Base-by-base conservation (phyloP, 2,888 invertebrate species). In the Lasioglossum marginatum region DNA sequence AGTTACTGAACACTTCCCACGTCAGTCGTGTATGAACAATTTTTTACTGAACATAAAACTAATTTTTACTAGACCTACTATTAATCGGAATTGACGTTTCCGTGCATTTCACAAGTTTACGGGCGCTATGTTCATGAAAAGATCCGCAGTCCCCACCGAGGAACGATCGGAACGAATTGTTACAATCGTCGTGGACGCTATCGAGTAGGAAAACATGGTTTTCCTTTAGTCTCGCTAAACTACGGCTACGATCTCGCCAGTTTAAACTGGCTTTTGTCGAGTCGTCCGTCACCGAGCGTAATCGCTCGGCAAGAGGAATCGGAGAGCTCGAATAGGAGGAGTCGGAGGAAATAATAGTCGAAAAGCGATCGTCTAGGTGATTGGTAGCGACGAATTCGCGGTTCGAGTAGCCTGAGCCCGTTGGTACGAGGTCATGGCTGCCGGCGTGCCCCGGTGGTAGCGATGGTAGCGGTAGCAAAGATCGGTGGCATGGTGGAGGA, bases 391-490 rank as follows among this genome's bases (percentile, higher is more conserved):
- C 77, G 60, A 81, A 91, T 88, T 87, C 73, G 87, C 88, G 78
- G 68, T 23, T 10, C 37, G 78, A 37, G 57, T 63, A 68, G 70
- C 57, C 79, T 0, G 34, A 68, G 82, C 81, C 60, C 60, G 82
- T 80, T 82, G 78, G 87, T 70, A 85, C 81, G 90, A 89, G 89
- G 91, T 90, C 90, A 90, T 91, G 91, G 89, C 89, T 87, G 90
- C 84, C 83, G 72, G 77, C 73, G 77, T 82, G 71, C 63, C 8
- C 60, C 45, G 31, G 16, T 31, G 57, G 57, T 52, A 48, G 48
- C 48, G 48, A 48, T 16, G 63, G 31, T 16, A 68, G 82, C 81
- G 37, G 70, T 70, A 52, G 43, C 79, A 48, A 80, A 81, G 70
- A 82, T 79, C 75, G 79, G 87, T 83, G 80, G 76, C 78, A 87